phyloP scores from a whole-genome alignment of 53 echinoderm and acorn worm genomes.

The Apostichopus leukothele region DNA sequence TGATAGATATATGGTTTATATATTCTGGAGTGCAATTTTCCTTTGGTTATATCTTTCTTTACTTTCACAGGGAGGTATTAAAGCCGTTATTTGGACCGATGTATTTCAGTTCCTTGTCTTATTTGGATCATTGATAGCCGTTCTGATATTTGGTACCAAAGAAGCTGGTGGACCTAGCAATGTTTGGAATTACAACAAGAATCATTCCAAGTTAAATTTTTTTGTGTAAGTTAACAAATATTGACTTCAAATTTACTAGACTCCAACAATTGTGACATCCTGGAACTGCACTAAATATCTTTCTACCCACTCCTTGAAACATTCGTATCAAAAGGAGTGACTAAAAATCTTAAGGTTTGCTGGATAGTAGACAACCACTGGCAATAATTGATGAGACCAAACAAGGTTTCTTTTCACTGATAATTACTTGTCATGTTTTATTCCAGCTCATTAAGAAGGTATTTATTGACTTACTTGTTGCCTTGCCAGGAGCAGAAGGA shows the following conservation, averaged over 20 bases:
- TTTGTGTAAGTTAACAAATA: slow-evolving; percentile 67
- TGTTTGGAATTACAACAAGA: slow-evolving; percentile 67
- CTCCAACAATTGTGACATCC: too few relatives aligned
- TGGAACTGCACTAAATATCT: too few relatives aligned
- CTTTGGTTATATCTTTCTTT: background rate
- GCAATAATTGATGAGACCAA: too few relatives aligned
- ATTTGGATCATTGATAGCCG: slow-evolving; percentile 78
- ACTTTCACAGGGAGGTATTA: slow-evolving; percentile 72
- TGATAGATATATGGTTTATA: too few relatives aligned
- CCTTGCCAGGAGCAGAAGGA: background rate
- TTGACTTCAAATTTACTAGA: too few relatives aligned
- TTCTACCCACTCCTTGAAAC: too few relatives aligned
- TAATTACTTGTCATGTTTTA: background rate
- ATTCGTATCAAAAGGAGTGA: too few relatives aligned
- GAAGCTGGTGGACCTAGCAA: slow-evolving; percentile 57
- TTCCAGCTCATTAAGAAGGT: too few relatives aligned
- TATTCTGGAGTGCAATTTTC: too few relatives aligned
- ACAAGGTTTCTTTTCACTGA: background rate
- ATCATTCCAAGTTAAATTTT: slow-evolving; percentile 72
- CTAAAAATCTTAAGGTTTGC: too few relatives aligned
- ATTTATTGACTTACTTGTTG: too few relatives aligned
- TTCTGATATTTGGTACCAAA: slow-evolving; percentile 51
- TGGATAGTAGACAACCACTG: too few relatives aligned
- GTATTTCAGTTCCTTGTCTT: slow-evolving; percentile 90
- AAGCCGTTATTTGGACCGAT: slow-evolving; percentile 95